Conservation (phyloP, 2,888 invertebrate genomes). For the Apamea epomidion region DNA sequence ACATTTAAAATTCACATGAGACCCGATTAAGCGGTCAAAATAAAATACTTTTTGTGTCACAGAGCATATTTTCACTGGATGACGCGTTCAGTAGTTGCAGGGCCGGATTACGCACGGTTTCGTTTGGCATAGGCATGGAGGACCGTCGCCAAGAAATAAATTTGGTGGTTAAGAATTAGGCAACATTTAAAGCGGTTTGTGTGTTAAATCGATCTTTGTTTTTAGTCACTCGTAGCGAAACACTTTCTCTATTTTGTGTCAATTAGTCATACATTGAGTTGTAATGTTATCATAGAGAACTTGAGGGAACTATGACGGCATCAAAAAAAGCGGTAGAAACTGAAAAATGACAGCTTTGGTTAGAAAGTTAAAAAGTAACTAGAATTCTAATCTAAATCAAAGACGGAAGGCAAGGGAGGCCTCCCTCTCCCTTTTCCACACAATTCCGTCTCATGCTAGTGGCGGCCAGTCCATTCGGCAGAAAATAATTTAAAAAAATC, state of each 20-base stretch:
- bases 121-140: neutral
- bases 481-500: neutral
- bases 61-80: constrained; percentile 45
- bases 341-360: neutral
- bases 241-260: neutral
- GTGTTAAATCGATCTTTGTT: neutral
- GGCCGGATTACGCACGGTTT: constrained; percentile 25
- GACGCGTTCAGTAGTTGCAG: constrained; percentile 27
- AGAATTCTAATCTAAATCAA: neutral
- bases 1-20: constrained; percentile 70
- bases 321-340: neutral
- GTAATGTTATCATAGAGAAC: neutral
- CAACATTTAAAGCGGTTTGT: neutral
- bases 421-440: neutral
- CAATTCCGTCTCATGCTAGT: neutral
- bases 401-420: neutral
- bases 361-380: neutral
- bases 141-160: neutral
- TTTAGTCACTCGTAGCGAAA: neutral
- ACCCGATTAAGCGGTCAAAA: constrained; percentile 70
- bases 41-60: constrained; percentile 67
- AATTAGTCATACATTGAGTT: neutral
- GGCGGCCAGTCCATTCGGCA: neutral
- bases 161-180: neutral
- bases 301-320: neutral